phyloP scores from a whole-genome alignment of 2,888 invertebrate genomes.

The Eugnorisma glareosa region DNA sequence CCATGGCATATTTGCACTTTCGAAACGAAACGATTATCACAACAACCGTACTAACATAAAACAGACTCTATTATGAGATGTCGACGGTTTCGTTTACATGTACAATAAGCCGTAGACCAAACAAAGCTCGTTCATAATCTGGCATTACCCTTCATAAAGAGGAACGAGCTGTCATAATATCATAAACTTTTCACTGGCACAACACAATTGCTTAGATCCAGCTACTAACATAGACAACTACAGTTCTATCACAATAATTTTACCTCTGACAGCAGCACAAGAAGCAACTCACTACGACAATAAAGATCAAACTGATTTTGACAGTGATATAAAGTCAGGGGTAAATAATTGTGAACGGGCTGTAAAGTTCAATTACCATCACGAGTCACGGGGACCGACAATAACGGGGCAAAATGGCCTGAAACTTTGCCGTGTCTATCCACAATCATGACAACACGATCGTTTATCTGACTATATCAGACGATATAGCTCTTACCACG shows the following conservation, averaged over 20 bases:
- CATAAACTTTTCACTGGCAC: background rate
- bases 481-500: conserved; percentile 25
- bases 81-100: background rate
- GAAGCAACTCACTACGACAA: background rate
- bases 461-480: conserved; percentile 43
- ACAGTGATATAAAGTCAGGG: background rate
- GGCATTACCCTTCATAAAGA: background rate
- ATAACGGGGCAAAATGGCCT: conserved; percentile 47
- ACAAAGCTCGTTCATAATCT: background rate
- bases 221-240: conserved; percentile 11
- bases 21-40: background rate
- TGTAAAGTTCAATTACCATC: conserved; percentile 32
- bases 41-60: background rate
- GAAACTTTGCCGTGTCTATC: conserved; percentile 55
- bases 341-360: background rate
- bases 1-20: background rate
- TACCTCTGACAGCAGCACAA: background rate
- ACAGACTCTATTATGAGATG: background rate
- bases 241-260: background rate
- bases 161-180: conserved; percentile 10
- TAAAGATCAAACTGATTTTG: background rate
- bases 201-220: background rate
- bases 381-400: conserved; percentile 22
- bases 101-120: background rate
- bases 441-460: conserved; percentile 54